These are phyloP conservation scores for Theocolax elegans DNA, from an alignment of 1,140 invertebrate species.

Conservation along the genomic window DNA sequence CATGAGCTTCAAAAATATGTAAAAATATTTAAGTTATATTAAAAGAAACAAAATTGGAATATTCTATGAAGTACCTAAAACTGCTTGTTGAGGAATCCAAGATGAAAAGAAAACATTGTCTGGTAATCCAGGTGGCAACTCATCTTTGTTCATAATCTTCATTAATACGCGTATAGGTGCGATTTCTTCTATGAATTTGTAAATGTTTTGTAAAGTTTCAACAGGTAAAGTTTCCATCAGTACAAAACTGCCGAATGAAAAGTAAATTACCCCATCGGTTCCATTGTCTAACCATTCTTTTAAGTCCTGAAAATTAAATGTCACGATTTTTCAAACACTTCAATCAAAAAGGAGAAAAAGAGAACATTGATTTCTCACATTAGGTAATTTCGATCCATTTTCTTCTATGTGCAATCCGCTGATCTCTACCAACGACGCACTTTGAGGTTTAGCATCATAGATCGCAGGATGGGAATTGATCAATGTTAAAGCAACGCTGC, in stretches of 20 bases:
- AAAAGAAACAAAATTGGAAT: no score
- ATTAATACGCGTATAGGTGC: slow-evolving; percentile 52
- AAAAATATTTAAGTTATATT: no score
- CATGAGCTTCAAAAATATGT: slow-evolving; percentile 59
- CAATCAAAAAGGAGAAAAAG: neutral
- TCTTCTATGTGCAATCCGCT: slow-evolving; percentile 56
- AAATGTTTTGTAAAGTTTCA: neutral
- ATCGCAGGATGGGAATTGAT: slow-evolving; percentile 59
- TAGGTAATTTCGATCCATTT: slow-evolving; percentile 7
- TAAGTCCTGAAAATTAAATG: neutral
- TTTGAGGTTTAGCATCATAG: slow-evolving; percentile 50
- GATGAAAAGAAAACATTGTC: slow-evolving; percentile 71
- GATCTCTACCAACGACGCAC: slow-evolving; percentile 60
- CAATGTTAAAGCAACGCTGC: slow-evolving; percentile 57
- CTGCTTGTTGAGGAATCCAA: slow-evolving; percentile 74
- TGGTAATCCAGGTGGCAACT: slow-evolving; percentile 62
- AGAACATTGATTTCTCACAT: neutral
- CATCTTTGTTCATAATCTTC: slow-evolving; percentile 51
- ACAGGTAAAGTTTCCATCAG: neutral
- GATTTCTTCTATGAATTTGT: slow-evolving; percentile 4
- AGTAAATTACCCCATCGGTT: neutral
- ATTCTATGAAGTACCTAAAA: slow-evolving; percentile 52
- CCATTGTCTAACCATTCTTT: slow-evolving; percentile 11
- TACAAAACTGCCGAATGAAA: neutral
- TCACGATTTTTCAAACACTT: neutral